Conservation (phyloP, 2,888 invertebrate genomes). For the Conops quadrifasciatus region DNA sequence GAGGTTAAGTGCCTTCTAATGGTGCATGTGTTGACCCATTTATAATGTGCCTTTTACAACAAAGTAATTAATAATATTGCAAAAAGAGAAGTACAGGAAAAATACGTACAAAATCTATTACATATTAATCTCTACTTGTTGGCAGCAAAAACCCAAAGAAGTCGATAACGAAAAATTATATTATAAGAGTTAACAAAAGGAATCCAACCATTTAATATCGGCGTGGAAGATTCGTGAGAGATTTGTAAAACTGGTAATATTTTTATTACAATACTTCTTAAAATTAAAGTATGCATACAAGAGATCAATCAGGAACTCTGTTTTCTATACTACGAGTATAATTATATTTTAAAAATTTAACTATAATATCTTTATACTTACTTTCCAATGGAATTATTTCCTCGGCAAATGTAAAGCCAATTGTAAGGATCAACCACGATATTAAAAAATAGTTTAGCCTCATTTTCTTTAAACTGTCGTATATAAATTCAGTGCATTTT, state of each 20-base stretch:
- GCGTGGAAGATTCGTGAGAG: no score
- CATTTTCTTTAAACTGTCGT: background rate
- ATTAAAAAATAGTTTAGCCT: background rate
- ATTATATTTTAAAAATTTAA: background rate
- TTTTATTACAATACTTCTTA: no score
- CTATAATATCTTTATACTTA: background rate
- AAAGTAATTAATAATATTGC: background rate
- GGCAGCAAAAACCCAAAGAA: no score
- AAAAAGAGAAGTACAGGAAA: no score
- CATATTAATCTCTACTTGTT: background rate
- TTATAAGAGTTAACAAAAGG: no score
- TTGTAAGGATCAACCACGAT: background rate
- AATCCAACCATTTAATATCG: no score
- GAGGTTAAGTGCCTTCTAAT: constrained; percentile 25
- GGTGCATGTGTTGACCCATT: constrained; percentile 26
- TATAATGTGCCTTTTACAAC: background rate
- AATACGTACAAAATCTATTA: background rate
- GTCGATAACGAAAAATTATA: no score
- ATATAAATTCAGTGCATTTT: constrained; percentile 8
- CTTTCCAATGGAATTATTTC: background rate
- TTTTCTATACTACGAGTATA: no score
- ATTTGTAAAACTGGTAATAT: no score
- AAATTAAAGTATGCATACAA: no score
- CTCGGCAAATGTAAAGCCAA: constrained; percentile 16
- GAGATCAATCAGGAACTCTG: no score